Percentiles rank a stretch among this genome's conserved stretches.
These are phyloP conservation scores for Raja brachyura DNA, from an alignment of 2,113 vertebrate species.

Conservation along the genomic window DNA sequence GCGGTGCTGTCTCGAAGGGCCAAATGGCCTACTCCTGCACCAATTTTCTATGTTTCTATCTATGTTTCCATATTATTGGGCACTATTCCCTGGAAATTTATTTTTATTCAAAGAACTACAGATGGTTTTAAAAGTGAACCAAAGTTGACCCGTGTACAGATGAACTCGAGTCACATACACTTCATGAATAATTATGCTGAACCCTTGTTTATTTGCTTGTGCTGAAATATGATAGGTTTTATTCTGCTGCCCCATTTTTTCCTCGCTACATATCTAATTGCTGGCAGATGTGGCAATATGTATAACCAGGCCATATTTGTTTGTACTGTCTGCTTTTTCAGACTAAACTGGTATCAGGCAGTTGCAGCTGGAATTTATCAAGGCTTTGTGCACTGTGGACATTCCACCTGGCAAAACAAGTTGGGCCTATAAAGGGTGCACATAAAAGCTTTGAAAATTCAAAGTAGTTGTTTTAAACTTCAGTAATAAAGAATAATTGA, in stretches of 20 bases:
- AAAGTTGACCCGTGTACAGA: conserved; percentile 39
- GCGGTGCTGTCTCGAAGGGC: too few relatives aligned
- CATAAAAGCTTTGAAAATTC: conserved; percentile 60
- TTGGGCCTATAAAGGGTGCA: conserved; percentile 61
- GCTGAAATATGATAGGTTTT: conserved; percentile 67
- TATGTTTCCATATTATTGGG: neutral
- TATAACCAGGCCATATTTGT: conserved; percentile 75
- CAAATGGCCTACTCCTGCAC: too few relatives aligned
- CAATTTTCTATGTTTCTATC: too few relatives aligned
- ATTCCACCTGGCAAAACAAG: conserved; percentile 89
- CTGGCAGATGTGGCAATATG: conserved; percentile 76
- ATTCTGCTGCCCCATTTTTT: conserved; percentile 56
- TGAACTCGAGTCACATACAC: conserved; percentile 42
- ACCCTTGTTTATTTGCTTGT: conserved; percentile 77
- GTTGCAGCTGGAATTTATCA: conserved; percentile 83
- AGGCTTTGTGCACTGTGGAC: conserved; percentile 54
- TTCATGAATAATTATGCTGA: conserved; percentile 64
- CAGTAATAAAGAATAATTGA: conserved; percentile 31
- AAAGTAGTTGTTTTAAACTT: conserved; percentile 35
- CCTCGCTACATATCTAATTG: conserved; percentile 73
- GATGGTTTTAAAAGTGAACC: conserved; percentile 36
- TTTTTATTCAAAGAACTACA: conserved; percentile 1
- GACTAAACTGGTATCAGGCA: conserved; percentile 71
- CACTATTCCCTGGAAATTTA: conserved; percentile 15
- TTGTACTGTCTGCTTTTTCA: conserved; percentile 83